phyloP scores from a whole-genome alignment of 1,140 invertebrate species.

The Ips typographus region DNA sequence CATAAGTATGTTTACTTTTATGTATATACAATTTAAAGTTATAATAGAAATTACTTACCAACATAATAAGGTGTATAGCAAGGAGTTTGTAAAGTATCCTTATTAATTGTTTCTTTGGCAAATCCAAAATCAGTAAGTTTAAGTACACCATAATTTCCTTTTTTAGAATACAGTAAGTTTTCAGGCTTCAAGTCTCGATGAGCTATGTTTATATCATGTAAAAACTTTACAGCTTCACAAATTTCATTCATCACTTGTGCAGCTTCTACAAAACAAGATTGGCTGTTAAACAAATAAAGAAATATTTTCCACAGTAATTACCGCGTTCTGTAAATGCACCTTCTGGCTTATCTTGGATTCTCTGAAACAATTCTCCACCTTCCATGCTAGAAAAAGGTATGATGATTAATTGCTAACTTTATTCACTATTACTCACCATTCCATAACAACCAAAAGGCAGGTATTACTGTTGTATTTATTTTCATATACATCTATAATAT shows the following conservation, averaged over 20 bases:
- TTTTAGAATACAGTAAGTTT: slow-evolving; percentile 81
- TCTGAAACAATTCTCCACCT: slow-evolving; percentile 93
- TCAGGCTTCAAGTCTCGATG: slow-evolving; percentile 96
- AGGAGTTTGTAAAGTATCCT: slow-evolving; percentile 90
- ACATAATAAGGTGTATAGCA: slow-evolving; percentile 99
- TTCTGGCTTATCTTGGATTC: slow-evolving; percentile 93
- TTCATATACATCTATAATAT: slow-evolving; percentile 94
- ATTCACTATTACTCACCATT: slow-evolving; percentile 70
- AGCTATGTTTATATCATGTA: slow-evolving; percentile 95
- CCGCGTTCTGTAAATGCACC: slow-evolving; percentile 93
- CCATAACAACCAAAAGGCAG: slow-evolving; percentile 96
- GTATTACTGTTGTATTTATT: slow-evolving; percentile 88
- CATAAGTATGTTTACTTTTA: not conserved
- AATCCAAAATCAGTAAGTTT: slow-evolving; percentile 99
- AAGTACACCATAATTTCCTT: slow-evolving; percentile 71
- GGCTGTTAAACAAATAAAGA: not conserved
- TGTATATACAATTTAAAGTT: slow-evolving; percentile 8
- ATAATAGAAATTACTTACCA: slow-evolving; percentile 58
- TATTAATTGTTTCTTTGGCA: slow-evolving; percentile 92
- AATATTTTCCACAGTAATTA: slow-evolving; percentile 48
- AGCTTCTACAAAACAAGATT: slow-evolving; percentile 65
- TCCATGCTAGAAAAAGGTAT: slow-evolving; percentile 74
- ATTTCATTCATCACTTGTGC: slow-evolving; percentile 95
- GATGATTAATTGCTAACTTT: not conserved
- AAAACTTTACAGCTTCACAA: slow-evolving; percentile 90